These are phyloP conservation scores for Actinernus sp. DNA, from an alignment of 92 coral and sea anemone genomes.

Conservation along the genomic window DNA sequence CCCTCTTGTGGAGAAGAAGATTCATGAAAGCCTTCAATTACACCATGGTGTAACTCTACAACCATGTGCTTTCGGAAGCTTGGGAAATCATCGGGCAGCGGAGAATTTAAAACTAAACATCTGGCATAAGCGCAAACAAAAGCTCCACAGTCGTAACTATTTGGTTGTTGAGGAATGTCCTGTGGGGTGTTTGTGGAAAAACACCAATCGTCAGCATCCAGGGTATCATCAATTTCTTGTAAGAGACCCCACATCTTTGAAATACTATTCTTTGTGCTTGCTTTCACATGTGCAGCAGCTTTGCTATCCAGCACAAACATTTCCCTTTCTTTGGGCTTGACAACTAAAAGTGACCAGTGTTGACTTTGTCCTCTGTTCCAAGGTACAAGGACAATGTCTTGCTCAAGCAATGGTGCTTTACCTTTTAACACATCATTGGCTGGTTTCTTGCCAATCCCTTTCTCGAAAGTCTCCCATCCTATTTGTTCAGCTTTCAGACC, in stretches of 20 bases:
- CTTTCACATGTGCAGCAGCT: too few relatives aligned
- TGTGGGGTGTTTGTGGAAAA: too few relatives aligned
- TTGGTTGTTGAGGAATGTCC: too few relatives aligned
- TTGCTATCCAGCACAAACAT: conserved; percentile 47
- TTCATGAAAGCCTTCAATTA: not conserved
- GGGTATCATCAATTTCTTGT: too few relatives aligned
- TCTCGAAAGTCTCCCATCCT: conserved; percentile 50
- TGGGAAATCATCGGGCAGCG: not conserved
- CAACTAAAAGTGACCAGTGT: conserved; percentile 68
- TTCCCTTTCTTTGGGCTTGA: conserved; percentile 30
- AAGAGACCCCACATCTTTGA: too few relatives aligned
- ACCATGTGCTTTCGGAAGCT: conserved; percentile 4
- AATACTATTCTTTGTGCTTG: too few relatives aligned
- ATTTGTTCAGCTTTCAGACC: conserved; percentile 20
- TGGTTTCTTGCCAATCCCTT: conserved; percentile 25
- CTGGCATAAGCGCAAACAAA: too few relatives aligned
- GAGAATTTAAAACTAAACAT: too few relatives aligned
- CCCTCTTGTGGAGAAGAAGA: conserved; percentile 11
- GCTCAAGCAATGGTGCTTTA: too few relatives aligned
- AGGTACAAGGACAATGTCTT: conserved; percentile 50
- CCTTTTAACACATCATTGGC: too few relatives aligned
- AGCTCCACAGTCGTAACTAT: too few relatives aligned
- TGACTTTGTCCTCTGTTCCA: conserved; percentile 49
- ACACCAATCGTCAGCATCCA: too few relatives aligned
- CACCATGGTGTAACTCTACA: conserved; percentile 45